Evolutionary conservation across 2,113 vertebrate genomes (phyloP), one percentile per base, ranked within the genome.

Genomic region (Genyomyrus donnyi): DNA sequence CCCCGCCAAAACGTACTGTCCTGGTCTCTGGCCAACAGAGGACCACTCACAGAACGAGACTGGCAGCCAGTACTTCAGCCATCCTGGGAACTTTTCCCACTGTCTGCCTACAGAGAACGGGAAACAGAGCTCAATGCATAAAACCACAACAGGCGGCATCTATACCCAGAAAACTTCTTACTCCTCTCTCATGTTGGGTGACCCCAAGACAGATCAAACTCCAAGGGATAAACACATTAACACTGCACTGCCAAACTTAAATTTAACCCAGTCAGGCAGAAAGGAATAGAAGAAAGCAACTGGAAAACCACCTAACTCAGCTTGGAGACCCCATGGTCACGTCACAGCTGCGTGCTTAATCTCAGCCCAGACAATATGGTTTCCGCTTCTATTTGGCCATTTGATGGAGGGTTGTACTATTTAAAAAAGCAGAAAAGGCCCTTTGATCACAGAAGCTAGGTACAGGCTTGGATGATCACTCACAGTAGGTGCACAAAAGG

Each of bases 51-150:
- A 49, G 7, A 31, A 52, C 13, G 2, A 87, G 48, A 87, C 85
- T 53, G 85, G 45, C 49, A 53, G 27, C 85, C n/a, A 87, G 35
- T 87, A 9, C 24, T 88, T 46, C 87, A 88, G 56, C 87, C 87
- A 45, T 58, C 58, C 56, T 62, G 53, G 58, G 53, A 88, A 56
- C 53, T 46, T 88, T 66, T 56, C 87, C 53, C 52, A 21, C 49
- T 50, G 42, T 66, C 21, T 39, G 52, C 27, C 56, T 45, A 31
- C 53, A 45, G 11, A 46, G 21, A 58, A 88, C 7, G 35, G 17
- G 27, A 62, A 62, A 39, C 52, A 1, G 42, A 11, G n/a, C 35
- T 21, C 21, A 24, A 62, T 35, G 49, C 8, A 17, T 58, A 7
- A 56, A 87, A 87, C 85, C 85, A 53, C 50, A 56, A 35, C 50